A percentile compares a stretch with the other conserved stretches of the same genome.
These are phyloP conservation scores for Trachymyrmex cornetzi DNA, from an alignment of 1,140 invertebrate species.

Conservation along the genomic window DNA sequence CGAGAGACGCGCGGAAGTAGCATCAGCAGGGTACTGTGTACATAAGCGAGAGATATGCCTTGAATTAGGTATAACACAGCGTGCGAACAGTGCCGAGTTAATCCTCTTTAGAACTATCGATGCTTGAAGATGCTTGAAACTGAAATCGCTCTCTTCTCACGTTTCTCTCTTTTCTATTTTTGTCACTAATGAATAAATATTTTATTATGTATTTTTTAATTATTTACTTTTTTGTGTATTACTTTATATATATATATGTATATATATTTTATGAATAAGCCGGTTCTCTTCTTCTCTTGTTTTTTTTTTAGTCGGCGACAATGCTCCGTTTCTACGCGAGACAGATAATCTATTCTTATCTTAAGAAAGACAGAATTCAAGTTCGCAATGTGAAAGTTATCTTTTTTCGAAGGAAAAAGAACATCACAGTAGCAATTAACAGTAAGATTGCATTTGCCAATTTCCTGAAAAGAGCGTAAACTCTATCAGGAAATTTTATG, in stretches of 20 bases:
- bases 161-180: background rate
- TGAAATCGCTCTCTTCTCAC: too few species aligned
- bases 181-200: background rate
- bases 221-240: background rate
- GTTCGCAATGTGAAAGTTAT: constrained; percentile 7
- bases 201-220: background rate
- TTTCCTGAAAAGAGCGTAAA: background rate
- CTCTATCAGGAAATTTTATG: background rate
- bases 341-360: constrained; percentile 15
- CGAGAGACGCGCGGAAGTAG: background rate
- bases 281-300: background rate
- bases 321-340: background rate
- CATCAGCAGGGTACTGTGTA: background rate
- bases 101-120: background rate
- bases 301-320: background rate
- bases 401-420: background rate
- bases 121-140: background rate
- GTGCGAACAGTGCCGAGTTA: background rate
- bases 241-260: too few species aligned
- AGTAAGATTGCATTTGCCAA: background rate
- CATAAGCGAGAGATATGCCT: background rate
- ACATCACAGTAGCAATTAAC: background rate
- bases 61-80: background rate
- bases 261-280: background rate
- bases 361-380: background rate